phyloP scores from a whole-genome alignment of 2,888 invertebrate species.

The Trichopoda pennipes region DNA sequence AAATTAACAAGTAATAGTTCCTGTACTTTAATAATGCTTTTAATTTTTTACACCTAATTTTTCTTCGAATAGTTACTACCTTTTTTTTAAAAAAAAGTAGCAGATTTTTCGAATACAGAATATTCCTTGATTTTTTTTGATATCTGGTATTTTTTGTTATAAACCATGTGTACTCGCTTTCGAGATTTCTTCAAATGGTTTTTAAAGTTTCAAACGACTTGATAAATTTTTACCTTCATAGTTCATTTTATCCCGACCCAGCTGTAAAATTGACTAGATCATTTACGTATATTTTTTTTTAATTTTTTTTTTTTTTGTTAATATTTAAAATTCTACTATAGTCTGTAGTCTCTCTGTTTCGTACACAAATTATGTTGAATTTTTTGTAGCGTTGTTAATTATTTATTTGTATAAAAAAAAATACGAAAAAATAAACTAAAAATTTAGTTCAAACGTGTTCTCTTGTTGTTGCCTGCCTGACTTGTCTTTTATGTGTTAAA shows the following conservation, averaged over 20 bases:
- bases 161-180: no score
- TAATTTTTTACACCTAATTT: no score
- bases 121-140: no score
- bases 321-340: slow-evolving; percentile 46
- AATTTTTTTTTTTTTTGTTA: background rate
- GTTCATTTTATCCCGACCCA: background rate
- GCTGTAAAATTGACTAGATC: slow-evolving; percentile 22
- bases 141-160: no score
- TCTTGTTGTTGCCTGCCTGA: slow-evolving; percentile 14
- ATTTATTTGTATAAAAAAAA: slow-evolving; percentile 40
- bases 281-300: slow-evolving; percentile 6
- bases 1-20: no score
- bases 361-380: slow-evolving; percentile 61
- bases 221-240: background rate
- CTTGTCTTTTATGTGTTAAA: slow-evolving; percentile 28
- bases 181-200: no score
- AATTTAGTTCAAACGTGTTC: slow-evolving; percentile 64
- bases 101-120: no score
- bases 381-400: slow-evolving; percentile 39
- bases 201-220: no score
- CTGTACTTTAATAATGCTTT: no score
- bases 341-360: slow-evolving; percentile 29
- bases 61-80: no score
- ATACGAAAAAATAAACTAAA: background rate
- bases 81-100: no score